Conservation (phyloP, 2,113 vertebrate genomes). For the Stegostoma tigrinum region DNA sequence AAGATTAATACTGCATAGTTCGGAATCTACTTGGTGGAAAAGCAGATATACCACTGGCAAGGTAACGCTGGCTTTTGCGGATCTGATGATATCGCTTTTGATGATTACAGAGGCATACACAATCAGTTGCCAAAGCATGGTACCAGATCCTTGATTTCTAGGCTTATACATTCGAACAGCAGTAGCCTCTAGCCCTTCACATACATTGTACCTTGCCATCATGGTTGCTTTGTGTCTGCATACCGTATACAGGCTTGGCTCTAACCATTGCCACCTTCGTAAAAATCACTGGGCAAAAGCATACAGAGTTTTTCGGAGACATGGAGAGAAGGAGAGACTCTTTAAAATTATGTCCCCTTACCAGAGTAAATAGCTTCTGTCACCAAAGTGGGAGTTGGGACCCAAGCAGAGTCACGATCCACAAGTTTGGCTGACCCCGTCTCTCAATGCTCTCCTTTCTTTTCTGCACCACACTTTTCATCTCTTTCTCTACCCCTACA, state of each 20-base stretch:
- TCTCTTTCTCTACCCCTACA: too few relatives aligned
- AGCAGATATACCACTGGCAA: neutral
- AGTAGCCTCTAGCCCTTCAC: neutral
- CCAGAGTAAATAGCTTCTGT: neutral
- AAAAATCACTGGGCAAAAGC: neutral
- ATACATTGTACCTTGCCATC: neutral
- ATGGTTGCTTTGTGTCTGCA: neutral
- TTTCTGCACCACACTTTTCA: too few relatives aligned
- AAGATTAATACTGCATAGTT: neutral
- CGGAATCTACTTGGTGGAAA: neutral
- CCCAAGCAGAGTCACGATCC: too few relatives aligned
- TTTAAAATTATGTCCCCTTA: neutral
- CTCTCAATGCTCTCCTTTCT: too few relatives aligned
- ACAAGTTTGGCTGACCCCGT: too few relatives aligned
- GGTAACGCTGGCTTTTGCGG: neutral
- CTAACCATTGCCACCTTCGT: neutral
- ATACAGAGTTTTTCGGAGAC: neutral
- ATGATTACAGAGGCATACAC: neutral
- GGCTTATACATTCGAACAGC: neutral
- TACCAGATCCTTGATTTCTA: neutral
- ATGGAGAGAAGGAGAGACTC: neutral
- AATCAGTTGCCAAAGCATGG: neutral
- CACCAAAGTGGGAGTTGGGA: too few relatives aligned
- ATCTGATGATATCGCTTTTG: neutral
- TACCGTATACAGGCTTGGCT: neutral